A percentile compares a stretch with the other conserved stretches of the same genome.
Evolutionary conservation across 2,797 vertebrate genomes (phyloP).

Genomic region (Cirrhinus molitorella): DNA sequence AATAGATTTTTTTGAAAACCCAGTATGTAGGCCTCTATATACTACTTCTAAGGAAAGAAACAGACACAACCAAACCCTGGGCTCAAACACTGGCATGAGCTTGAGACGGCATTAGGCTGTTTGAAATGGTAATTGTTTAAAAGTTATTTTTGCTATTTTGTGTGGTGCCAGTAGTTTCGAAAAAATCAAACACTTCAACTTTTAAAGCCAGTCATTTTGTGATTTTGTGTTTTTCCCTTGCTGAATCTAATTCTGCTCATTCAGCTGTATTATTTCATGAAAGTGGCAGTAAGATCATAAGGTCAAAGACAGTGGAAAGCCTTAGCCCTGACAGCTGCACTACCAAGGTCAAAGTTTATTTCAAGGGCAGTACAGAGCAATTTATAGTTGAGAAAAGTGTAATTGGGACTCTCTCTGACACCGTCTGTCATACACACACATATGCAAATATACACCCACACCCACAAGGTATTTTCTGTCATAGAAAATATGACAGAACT

Average conservation of each 20-base stretch:
- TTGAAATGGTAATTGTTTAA: neutral
- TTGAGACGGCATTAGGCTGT: neutral
- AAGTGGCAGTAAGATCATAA: slow-evolving; percentile 6
- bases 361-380: neutral
- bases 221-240: neutral
- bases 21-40: neutral
- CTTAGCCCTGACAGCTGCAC: slow-evolving; percentile 1
- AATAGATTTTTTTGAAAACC: neutral
- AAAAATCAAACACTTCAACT: neutral
- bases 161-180: neutral
- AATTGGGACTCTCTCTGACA: slow-evolving; percentile 17
- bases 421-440: slow-evolving; percentile 2
- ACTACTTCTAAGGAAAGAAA: neutral
- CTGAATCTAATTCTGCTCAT: neutral
- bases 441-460: slow-evolving; percentile 12
- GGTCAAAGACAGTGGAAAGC: neutral
- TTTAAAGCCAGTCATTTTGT: neutral
- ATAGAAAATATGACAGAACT: slow-evolving; percentile 4
- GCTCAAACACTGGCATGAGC: neutral
- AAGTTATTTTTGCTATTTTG: neutral
- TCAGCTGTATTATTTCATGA: neutral
- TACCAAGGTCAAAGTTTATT: slow-evolving; percentile 25
- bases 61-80: neutral
- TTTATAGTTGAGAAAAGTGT: neutral
- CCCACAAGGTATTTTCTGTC: neutral